Base-by-base conservation (phyloP, 1,140 invertebrate species). In the Tetraneura akinire region DNA sequence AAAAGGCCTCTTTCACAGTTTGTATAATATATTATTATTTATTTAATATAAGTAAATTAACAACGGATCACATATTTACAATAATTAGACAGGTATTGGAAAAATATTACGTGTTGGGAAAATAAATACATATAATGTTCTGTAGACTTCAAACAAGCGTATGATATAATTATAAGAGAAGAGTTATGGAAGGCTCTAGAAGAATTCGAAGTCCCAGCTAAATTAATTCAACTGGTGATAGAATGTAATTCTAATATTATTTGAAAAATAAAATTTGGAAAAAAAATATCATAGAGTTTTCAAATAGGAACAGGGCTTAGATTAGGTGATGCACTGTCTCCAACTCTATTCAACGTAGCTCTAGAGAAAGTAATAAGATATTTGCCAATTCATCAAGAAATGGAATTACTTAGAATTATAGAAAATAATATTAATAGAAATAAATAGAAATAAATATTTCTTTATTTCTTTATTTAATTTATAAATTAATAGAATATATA, bases 51-150 rank as follows among this genome's bases (percentile, higher is more conserved):
- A n/a, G n/a, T n/a, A n/a, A n/a, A n/a, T n/a, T n/a, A n/a, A n/a
- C n/a, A n/a, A n/a, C n/a, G n/a, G n/a, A n/a, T n/a, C n/a, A n/a
- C n/a, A n/a, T n/a, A n/a, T n/a, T n/a, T n/a, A 81, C 80, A 6
- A 81, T 29, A 2, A 73, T 80, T 45, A 64, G 42, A 53, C 29
- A 70, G 51, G 32, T 42, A 29, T 9, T 51, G 49, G 80, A 51
- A 51, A 80, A 80, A 66, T 80, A 74, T 64, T 81, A 74, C 32
- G 32, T 4, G 8, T 37, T 37, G 3, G 3, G 8, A 37, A 37
- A 37, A 37, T 3, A 37, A 37, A 60, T 88, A 66, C 91, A 92
- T 8, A 88, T 4, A 37, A 37, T 8, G 80, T 16, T 82, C 80
- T n/a, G 80, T 82, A 1, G 81, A 82, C 45, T 80, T 82, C 53